Conservation (phyloP, 2,888 invertebrate genomes). For the Acanthosepion pharaonis region DNA sequence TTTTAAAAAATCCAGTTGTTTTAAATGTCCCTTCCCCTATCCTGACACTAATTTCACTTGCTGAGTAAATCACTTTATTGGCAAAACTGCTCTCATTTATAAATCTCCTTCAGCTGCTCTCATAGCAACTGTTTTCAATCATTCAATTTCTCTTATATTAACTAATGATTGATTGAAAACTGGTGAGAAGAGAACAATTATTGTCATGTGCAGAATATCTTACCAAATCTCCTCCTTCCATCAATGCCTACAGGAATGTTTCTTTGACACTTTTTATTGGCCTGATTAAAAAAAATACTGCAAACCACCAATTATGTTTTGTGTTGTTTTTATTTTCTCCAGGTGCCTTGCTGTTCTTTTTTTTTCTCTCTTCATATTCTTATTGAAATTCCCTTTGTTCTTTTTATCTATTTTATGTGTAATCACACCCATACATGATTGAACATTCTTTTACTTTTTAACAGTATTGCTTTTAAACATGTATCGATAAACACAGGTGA, state of each 20-base stretch:
- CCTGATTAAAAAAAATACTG: constrained; percentile 8
- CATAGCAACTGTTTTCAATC: background rate
- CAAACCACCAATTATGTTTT: background rate
- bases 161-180: background rate
- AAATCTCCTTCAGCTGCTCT: background rate
- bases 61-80: too few relatives aligned
- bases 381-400: too few relatives aligned
- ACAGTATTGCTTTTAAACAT: too few relatives aligned
- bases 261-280: background rate
- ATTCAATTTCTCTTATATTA: background rate
- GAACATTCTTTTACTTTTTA: too few relatives aligned
- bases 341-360: too few relatives aligned
- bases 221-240: background rate
- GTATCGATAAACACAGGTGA: too few relatives aligned
- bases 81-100: background rate
- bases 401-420: too few relatives aligned
- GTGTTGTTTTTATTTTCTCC: background rate
- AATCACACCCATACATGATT: too few relatives aligned
- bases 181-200: background rate
- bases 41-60: too few relatives aligned
- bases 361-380: too few relatives aligned
- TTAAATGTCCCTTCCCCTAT: background rate
- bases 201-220: background rate
- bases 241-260: constrained; percentile 17
- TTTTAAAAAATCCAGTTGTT: background rate